Percentiles rank a stretch among this genome's conserved stretches.
Evolutionary conservation across 2,113 vertebrate species (phyloP).

Genomic region (Dasypus novemcinctus): DNA sequence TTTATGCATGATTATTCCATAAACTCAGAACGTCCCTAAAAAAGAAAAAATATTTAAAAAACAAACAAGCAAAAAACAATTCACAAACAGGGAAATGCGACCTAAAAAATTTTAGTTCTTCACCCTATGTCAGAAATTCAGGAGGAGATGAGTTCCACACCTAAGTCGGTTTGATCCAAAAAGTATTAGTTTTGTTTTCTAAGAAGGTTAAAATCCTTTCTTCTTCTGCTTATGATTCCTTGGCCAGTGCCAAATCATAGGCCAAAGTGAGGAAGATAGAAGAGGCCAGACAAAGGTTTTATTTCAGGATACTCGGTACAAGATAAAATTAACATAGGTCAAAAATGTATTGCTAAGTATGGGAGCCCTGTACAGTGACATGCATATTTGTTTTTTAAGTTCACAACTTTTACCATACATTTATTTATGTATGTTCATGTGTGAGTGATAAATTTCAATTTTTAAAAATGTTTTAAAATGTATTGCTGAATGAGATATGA

Average conservation of each 20-base stretch:
- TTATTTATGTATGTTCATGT: too few species aligned
- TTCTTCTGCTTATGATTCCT: background rate
- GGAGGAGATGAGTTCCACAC: background rate
- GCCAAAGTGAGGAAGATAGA: background rate
- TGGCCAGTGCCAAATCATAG: background rate
- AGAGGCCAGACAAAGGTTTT: background rate
- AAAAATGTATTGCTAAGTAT: background rate
- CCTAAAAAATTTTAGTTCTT: background rate
- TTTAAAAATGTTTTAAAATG: too few species aligned
- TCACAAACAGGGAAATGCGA: background rate
- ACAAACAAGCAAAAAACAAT: background rate
- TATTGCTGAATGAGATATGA: background rate
- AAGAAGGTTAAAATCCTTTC: background rate
- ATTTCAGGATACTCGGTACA: background rate
- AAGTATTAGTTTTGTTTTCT: slow-evolving; percentile 5
- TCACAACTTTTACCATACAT: too few species aligned
- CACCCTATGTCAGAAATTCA: too few species aligned
- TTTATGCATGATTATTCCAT: too few species aligned
- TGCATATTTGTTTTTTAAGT: too few species aligned
- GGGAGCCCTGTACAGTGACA: too few species aligned
- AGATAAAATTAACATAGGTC: background rate
- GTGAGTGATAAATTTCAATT: too few species aligned
- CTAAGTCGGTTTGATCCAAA: background rate
- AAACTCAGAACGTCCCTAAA: too few species aligned
- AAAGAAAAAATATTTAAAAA: too few species aligned